phyloP scores from a whole-genome alignment of 2,113 vertebrate genomes.

The Labeo catla region DNA sequence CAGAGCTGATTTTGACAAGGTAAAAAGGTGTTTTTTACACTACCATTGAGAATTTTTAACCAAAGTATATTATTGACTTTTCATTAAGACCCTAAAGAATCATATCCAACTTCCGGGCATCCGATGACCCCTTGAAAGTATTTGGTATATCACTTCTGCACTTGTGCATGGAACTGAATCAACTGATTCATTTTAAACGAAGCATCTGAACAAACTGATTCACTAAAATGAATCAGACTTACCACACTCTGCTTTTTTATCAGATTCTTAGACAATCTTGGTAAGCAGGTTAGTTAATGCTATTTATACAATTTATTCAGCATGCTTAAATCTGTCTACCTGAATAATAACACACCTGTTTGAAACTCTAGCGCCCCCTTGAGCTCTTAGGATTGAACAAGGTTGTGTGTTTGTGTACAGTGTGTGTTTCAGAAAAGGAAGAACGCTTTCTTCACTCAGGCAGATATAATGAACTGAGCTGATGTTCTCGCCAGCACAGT shows the following conservation, averaged over 20 bases:
- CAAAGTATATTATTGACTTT: too few species aligned
- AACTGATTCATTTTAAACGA: background rate
- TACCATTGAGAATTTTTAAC: too few species aligned
- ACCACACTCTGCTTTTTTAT: background rate
- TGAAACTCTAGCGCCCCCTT: background rate
- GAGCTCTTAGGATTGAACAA: background rate
- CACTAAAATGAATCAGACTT: background rate
- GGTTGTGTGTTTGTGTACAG: too few species aligned
- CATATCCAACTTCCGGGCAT: too few species aligned
- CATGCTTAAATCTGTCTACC: background rate
- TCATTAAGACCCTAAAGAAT: too few species aligned
- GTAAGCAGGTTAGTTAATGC: background rate
- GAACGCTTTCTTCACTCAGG: conserved; percentile 72
- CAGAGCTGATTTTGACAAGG: too few species aligned
- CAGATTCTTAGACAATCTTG: background rate
- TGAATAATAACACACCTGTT: background rate
- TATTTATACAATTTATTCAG: background rate
- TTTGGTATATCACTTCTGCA: background rate
- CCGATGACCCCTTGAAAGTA: too few species aligned
- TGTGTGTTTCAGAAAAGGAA: conserved; percentile 34
- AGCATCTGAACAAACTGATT: background rate
- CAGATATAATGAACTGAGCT: conserved; percentile 70
- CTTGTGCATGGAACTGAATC: background rate
- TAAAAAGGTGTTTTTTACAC: too few species aligned
- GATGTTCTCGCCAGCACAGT: conserved; percentile 68